Conservation (phyloP, 2,888 invertebrate genomes). For the Leptura quadrifasciata region DNA sequence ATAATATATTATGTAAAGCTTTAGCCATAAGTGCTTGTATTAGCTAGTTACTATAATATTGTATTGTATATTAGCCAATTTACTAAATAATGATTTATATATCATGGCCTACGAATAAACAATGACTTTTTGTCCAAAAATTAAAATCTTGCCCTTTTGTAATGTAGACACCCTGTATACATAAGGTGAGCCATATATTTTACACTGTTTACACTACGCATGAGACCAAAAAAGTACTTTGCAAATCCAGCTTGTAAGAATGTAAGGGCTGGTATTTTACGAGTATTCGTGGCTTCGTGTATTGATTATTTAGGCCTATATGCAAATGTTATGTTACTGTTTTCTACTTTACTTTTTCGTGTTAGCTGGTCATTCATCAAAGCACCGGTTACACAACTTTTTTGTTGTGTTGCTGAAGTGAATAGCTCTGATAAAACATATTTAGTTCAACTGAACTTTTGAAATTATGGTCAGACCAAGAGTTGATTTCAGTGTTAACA, state of each 20-base stretch:
- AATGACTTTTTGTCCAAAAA: no score
- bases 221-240: neutral
- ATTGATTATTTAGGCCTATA: conserved; percentile 50
- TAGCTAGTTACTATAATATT: no score
- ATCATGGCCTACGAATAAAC: no score
- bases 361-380: conserved; percentile 59
- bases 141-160: no score
- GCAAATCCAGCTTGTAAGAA: neutral
- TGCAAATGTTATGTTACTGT: conserved; percentile 53
- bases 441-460: conserved; percentile 23
- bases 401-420: conserved; percentile 25
- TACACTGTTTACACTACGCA: neutral
- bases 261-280: conserved; percentile 22
- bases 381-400: conserved; percentile 36
- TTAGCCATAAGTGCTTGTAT: no score
- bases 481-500: neutral
- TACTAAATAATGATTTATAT: no score
- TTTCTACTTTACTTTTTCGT: conserved; percentile 57
- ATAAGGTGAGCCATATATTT: neutral
- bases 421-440: conserved; percentile 26
- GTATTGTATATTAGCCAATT: no score
- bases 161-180: no score
- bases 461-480: neutral
- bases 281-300: conserved; percentile 39
- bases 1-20: no score